These are phyloP conservation scores for Hylaea fasciaria DNA, from an alignment of 2,888 invertebrate genomes.

Conservation along the genomic window DNA sequence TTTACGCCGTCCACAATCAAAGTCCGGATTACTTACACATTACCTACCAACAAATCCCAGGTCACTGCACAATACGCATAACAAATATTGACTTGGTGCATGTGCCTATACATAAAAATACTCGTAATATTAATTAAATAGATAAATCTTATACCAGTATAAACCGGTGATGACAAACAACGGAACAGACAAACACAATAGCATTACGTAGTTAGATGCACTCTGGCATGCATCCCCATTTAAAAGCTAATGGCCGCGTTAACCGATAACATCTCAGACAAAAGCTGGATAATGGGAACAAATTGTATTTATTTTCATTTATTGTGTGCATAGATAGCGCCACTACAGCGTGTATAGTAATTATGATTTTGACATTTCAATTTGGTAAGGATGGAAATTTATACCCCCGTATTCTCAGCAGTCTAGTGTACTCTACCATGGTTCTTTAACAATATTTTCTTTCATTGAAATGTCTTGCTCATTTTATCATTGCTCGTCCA, in stretches of 20 bases:
- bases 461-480: no score
- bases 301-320: neutral
- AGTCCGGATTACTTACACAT: neutral
- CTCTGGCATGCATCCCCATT: slow-evolving; percentile 26
- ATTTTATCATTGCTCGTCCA: no score
- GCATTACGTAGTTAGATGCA: slow-evolving; percentile 19
- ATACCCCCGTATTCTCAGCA: no score
- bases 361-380: no score
- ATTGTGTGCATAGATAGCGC: neutral
- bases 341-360: slow-evolving; percentile 3
- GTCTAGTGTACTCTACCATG: no score
- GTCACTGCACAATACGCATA: no score
- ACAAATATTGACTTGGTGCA: neutral
- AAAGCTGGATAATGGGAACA: slow-evolving; percentile 7
- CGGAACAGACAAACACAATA: slow-evolving; percentile 17
- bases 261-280: slow-evolving; percentile 23
- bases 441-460: no score
- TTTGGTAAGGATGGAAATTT: no score
- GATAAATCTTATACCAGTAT: slow-evolving; percentile 6
- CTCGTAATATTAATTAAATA: neutral
- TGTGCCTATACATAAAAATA: neutral
- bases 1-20: neutral
- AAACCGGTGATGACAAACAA: slow-evolving; percentile 12
- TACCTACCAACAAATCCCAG: no score
- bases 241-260: slow-evolving; percentile 12